These are phyloP conservation scores for Phrixothrix hirtus DNA, from an alignment of 2,888 invertebrate genomes.

Conservation along the genomic window DNA sequence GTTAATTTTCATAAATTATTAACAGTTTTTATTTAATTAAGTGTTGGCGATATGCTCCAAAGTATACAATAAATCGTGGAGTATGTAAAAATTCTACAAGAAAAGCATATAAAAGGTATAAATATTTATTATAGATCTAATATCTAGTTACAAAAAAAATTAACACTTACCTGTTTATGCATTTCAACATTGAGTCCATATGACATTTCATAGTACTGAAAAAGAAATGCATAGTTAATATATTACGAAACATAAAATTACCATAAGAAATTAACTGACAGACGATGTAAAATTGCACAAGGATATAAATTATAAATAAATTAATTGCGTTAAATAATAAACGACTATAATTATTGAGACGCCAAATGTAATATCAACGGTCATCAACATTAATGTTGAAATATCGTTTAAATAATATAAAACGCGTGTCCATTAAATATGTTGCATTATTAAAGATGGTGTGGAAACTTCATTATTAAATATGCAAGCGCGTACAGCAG, in stretches of 20 bases:
- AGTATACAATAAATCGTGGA: too few relatives aligned
- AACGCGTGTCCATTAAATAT: constrained; percentile 21
- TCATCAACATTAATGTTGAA: constrained; percentile 20
- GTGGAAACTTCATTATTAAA: constrained; percentile 23
- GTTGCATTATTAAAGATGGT: constrained; percentile 21
- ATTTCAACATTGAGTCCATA: constrained; percentile 96
- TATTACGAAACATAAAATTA: too few relatives aligned
- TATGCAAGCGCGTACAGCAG: constrained; percentile 19
- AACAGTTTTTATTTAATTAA: too few relatives aligned
- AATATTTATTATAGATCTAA: too few relatives aligned
- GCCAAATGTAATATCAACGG: constrained; percentile 13
- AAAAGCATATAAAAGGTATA: too few relatives aligned
- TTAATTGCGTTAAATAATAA: constrained; percentile 17
- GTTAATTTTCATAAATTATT: too few relatives aligned
- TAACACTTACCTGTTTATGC: constrained; percentile 87
- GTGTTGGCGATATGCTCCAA: too few relatives aligned
- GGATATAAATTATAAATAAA: constrained; percentile 13
- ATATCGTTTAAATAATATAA: constrained; percentile 20
- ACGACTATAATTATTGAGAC: constrained; percentile 13
- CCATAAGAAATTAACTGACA: too few relatives aligned
- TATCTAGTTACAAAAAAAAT: too few relatives aligned
- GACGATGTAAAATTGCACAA: too few relatives aligned
- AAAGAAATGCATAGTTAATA: too few relatives aligned
- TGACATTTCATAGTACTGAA: constrained; percentile 98
- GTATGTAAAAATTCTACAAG: too few relatives aligned